Evolutionary conservation across 2,797 vertebrate genomes (phyloP).

Genomic region (Epinephelus malabaricus): DNA sequence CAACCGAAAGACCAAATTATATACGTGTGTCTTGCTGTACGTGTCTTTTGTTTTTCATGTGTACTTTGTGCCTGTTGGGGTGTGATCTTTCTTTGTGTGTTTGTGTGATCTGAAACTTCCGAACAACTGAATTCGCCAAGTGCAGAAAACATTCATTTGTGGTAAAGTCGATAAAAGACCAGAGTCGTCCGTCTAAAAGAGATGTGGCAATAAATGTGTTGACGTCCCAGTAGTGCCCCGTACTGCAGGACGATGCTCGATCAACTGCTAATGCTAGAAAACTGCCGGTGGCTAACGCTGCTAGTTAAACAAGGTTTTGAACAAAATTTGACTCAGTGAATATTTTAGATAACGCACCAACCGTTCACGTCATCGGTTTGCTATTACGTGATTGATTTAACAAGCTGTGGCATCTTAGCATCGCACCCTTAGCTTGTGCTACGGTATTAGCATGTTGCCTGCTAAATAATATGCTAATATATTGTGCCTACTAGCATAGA

Average conservation of each 20-base stretch:
- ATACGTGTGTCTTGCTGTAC: conserved; percentile 1
- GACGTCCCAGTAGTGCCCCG: too few species aligned
- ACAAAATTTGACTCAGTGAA: background rate
- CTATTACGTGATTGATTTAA: background rate
- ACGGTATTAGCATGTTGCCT: conserved; percentile 8
- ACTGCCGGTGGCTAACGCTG: background rate
- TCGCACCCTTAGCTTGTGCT: background rate
- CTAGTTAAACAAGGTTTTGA: background rate
- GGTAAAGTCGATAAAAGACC: background rate
- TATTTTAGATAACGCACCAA: background rate
- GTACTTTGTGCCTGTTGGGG: conserved; percentile 41
- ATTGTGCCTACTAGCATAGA: background rate
- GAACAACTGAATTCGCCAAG: background rate
- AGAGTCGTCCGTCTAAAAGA: background rate
- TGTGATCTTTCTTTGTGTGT: conserved; percentile 18
- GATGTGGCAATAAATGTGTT: conserved; percentile 4
- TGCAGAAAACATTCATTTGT: conserved; percentile 9
- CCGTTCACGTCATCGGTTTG: background rate
- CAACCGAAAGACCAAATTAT: conserved; percentile 65
- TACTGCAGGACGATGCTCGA: rapidly evolving
- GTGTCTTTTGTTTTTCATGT: background rate
- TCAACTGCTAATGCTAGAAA: conserved; percentile 6
- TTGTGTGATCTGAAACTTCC: conserved; percentile 23
- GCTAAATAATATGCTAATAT: background rate
- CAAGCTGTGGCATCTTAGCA: background rate